A percentile compares a stretch with the other conserved stretches of the same genome.
phyloP scores from a whole-genome alignment of 2,888 invertebrate species.

The Hyles lineata region DNA sequence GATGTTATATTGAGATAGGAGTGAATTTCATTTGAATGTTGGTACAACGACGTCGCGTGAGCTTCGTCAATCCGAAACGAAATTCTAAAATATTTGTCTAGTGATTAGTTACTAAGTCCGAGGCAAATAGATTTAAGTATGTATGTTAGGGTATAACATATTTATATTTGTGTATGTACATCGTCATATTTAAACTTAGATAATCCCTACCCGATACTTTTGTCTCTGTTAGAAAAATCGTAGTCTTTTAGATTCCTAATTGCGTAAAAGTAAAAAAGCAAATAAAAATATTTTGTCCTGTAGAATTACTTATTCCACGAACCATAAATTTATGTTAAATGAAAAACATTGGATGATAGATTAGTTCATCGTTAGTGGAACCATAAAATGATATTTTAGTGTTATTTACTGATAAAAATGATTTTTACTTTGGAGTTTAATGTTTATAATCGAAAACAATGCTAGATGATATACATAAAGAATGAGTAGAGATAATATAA shows the following conservation, averaged over 20 bases:
- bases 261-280: neutral
- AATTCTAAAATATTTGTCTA: constrained; percentile 80
- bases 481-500: neutral
- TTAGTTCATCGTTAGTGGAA: neutral
- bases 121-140: constrained; percentile 52
- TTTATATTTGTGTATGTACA: constrained; percentile 21
- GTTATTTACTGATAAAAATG: neutral
- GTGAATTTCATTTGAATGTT: constrained; percentile 45
- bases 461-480: constrained; percentile 9
- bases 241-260: neutral
- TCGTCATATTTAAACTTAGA: constrained; percentile 3
- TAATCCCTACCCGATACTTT: neutral
- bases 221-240: neutral
- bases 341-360: neutral
- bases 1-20: neutral
- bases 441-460: neutral
- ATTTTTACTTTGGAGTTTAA: neutral
- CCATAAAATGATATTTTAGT: no score
- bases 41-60: constrained; percentile 44
- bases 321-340: neutral
- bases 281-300: neutral
- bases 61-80: constrained; percentile 76
- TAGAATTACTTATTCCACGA: constrained; percentile 3
- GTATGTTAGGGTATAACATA: constrained; percentile 31
- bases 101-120: constrained; percentile 66